phyloP scores from a whole-genome alignment of 2,888 invertebrate species.

The Unio pictorum region DNA sequence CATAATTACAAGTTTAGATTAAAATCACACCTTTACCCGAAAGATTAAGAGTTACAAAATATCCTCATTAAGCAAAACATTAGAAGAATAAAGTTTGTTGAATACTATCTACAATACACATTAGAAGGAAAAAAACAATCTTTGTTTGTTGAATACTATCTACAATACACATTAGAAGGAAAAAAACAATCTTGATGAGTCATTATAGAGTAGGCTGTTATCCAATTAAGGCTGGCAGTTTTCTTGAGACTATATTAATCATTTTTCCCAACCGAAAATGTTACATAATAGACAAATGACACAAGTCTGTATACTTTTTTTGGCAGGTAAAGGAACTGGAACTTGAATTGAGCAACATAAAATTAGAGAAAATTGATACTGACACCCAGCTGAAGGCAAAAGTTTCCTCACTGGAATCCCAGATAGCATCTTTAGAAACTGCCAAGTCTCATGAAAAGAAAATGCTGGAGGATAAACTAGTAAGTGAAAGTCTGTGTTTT shows the following conservation, averaged over 20 bases:
- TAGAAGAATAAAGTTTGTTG: no score
- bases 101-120: no score
- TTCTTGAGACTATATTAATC: background rate
- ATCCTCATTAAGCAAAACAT: no score
- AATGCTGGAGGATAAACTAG: constrained; percentile 43
- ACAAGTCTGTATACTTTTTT: background rate
- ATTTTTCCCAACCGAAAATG: background rate
- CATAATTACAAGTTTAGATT: no score
- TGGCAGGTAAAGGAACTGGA: constrained; percentile 53
- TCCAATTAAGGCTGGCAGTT: no score
- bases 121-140: no score
- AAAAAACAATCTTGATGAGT: no score
- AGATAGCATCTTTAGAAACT: constrained; percentile 46
- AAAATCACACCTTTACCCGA: no score
- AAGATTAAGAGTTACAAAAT: no score
- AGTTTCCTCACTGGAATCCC: constrained; percentile 50
- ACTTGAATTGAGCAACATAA: constrained; percentile 40
- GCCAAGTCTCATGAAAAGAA: constrained; percentile 41
- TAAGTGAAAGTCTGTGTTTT: constrained; percentile 29
- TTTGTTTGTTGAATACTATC: no score
- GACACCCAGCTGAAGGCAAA: constrained; percentile 55
- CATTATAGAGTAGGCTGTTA: no score
- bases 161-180: no score
- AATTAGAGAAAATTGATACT: constrained; percentile 45
- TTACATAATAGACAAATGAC: background rate